Evolutionary conservation across 1,140 invertebrate species (phyloP).

Genomic region (Berghia stephanieae): DNA sequence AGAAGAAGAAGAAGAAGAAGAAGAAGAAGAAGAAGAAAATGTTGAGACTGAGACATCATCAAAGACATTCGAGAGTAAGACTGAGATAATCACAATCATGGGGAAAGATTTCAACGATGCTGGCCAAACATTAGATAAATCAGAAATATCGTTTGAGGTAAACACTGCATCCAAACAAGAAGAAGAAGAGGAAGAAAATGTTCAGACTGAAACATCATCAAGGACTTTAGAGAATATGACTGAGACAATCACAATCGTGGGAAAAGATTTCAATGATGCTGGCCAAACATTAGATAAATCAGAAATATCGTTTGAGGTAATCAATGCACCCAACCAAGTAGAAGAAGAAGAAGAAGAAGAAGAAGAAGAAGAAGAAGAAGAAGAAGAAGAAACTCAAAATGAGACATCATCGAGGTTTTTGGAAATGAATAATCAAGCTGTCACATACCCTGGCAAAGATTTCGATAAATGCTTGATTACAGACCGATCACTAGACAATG

Average conservation of each 20-base stretch:
- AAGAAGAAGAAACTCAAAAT: neutral
- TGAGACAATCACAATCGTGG: conserved; percentile 8
- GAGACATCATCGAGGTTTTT: too few relatives aligned
- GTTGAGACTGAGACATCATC: conserved; percentile 24
- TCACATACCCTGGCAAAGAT: too few relatives aligned
- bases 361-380: conserved; percentile 13
- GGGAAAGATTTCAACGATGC: neutral
- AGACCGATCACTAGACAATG: neutral
- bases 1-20: conserved; percentile 13
- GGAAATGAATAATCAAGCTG: too few relatives aligned
- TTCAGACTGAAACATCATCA: too few relatives aligned
- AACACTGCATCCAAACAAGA: neutral
- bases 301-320: too few relatives aligned
- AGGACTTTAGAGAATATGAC: too few relatives aligned
- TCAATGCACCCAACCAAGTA: too few relatives aligned
- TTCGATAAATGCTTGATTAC: too few relatives aligned
- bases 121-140: neutral
- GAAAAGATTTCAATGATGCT: too few relatives aligned
- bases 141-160: conserved; percentile 15
- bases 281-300: too few relatives aligned
- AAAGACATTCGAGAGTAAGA: too few relatives aligned
- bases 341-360: conserved; percentile 5
- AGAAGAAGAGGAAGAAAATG: conserved; percentile 17
- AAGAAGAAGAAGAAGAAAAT: conserved; percentile 4
- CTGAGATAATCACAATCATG: too few relatives aligned